Conservation (phyloP, 2,113 vertebrate species). For the Pontoporia blainvillei region DNA sequence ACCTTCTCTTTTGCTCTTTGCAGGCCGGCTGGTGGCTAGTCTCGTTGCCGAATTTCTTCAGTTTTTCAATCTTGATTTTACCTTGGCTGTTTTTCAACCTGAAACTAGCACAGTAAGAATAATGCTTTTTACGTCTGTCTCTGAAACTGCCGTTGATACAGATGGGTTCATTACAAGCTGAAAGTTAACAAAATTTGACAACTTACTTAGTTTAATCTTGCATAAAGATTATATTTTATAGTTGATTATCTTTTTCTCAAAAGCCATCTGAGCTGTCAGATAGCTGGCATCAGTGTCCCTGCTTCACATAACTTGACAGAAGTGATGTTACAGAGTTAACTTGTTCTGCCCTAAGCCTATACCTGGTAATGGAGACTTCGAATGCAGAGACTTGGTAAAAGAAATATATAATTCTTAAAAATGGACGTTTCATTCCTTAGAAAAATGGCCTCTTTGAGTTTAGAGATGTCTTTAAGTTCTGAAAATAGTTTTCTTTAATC, state of each 20-base stretch:
- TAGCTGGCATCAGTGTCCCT: not conserved
- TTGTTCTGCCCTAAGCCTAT: not conserved
- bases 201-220: not conserved
- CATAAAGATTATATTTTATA: not conserved
- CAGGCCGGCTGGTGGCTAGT: conserved; percentile 90
- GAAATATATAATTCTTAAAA: not conserved
- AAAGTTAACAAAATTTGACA: not conserved
- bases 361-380: not conserved
- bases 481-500: not conserved
- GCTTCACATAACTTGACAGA: not conserved
- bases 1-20: not conserved
- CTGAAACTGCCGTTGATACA: not conserved
- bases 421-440: not conserved
- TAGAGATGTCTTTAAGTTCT: not conserved
- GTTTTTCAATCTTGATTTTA: conserved; percentile 96
- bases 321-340: not conserved
- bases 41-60: conserved; percentile 95
- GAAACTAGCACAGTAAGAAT: conserved; percentile 91
- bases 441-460: not conserved
- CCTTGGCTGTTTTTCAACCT: conserved; percentile 93
- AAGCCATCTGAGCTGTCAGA: not conserved
- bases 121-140: not conserved
- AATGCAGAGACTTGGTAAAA: not conserved
- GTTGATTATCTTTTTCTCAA: not conserved
- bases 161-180: not conserved